phyloP scores from a whole-genome alignment of 2,113 vertebrate species.

The Apaloderma vittatum region DNA sequence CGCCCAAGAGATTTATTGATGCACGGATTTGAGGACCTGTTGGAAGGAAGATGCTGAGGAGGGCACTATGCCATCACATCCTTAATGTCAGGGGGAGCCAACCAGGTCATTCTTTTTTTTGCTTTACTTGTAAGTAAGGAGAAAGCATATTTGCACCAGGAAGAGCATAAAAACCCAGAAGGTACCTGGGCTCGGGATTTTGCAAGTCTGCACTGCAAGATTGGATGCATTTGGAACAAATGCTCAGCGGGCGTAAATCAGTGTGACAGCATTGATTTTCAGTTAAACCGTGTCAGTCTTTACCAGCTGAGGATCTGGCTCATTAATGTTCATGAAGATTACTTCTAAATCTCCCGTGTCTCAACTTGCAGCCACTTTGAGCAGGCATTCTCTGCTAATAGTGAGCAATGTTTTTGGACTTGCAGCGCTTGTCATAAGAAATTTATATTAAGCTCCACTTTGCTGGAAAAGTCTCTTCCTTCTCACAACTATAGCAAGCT shows the following conservation, averaged over 20 bases:
- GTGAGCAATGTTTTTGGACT: neutral
- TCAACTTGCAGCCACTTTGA: neutral
- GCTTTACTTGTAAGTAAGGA: neutral
- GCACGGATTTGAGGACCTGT: neutral
- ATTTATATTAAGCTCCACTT: neutral
- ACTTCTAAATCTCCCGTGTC: neutral
- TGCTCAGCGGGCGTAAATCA: neutral
- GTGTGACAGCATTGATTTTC: neutral
- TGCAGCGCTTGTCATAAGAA: neutral
- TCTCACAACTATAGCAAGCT: rapidly evolving
- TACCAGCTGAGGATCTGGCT: neutral
- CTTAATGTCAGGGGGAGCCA: neutral
- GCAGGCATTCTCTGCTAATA: neutral
- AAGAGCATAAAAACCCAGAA: rapidly evolving
- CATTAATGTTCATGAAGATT: neutral
- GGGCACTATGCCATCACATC: rapidly evolving
- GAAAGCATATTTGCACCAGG: neutral
- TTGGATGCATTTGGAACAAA: neutral
- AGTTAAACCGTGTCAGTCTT: neutral
- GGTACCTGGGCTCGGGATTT: too few species aligned
- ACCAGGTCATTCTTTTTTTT: neutral
- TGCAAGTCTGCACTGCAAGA: neutral
- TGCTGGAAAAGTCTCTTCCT: neutral
- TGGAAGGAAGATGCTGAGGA: neutral
- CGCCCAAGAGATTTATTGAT: neutral